Evolutionary conservation across 1,140 invertebrate species (phyloP).

Genomic region (Leucophenga varia): DNA sequence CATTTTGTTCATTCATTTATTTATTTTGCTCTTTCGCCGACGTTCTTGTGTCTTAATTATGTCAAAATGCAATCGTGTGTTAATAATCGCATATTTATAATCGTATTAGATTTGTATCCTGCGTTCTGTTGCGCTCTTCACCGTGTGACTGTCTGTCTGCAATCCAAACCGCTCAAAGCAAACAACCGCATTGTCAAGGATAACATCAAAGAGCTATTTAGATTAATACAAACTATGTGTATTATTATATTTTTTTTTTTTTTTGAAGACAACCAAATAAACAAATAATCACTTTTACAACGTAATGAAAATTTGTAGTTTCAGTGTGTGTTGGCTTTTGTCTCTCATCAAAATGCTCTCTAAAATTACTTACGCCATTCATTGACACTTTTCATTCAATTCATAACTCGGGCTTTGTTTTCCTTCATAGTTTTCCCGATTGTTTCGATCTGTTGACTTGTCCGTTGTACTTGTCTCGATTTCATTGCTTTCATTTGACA

Average conservation of each 20-base stretch:
- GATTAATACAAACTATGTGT: too few species aligned
- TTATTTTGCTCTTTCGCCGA: too few species aligned
- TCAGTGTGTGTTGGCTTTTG: too few species aligned
- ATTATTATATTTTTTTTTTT: too few species aligned
- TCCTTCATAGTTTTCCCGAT: too few species aligned
- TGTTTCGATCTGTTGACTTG: not conserved
- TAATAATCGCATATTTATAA: slow-evolving; percentile 54
- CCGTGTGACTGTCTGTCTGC: slow-evolving; percentile 16
- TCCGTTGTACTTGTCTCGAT: not conserved
- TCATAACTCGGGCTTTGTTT: slow-evolving; percentile 19
- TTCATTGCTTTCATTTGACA: slow-evolving; percentile 22
- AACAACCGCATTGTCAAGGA: slow-evolving; percentile 22
- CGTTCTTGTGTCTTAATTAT: slow-evolving; percentile 47
- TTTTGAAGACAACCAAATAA: too few species aligned
- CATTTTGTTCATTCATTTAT: too few species aligned
- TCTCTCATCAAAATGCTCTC: too few species aligned
- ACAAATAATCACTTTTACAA: too few species aligned
- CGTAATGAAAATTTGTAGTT: too few species aligned
- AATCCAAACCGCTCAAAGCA: slow-evolving; percentile 24
- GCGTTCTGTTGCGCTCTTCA: not conserved
- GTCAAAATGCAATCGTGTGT: slow-evolving; percentile 48
- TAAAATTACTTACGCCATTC: slow-evolving; percentile 43
- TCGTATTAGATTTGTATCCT: slow-evolving; percentile 45
- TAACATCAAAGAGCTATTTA: too few species aligned
- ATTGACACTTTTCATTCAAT: slow-evolving; percentile 41